Evolutionary conservation across 2,797 vertebrate species (phyloP).

Genomic region (Dallia pectoralis): DNA sequence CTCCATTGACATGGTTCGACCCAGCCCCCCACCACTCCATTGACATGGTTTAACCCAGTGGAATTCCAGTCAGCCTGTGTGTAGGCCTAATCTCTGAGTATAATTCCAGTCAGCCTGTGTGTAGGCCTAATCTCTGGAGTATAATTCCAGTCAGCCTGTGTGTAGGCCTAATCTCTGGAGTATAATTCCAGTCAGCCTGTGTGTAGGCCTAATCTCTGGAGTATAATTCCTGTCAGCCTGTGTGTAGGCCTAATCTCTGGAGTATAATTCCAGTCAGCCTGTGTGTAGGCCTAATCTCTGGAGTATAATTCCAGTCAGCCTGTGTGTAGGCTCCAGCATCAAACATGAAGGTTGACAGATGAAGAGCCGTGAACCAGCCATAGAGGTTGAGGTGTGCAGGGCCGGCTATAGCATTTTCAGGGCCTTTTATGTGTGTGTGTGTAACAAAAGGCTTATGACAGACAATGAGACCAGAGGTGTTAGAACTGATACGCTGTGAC

Average conservation of each 20-base stretch:
- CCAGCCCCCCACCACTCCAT: background rate
- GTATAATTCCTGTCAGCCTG: background rate
- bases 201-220: constrained; percentile 56
- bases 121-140: constrained; percentile 55
- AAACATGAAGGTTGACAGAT: constrained; percentile 43
- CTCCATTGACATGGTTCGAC: no score
- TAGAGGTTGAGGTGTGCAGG: constrained; percentile 39
- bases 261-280: no score
- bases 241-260: background rate
- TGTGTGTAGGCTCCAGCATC: constrained; percentile 66
- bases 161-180: constrained; percentile 57
- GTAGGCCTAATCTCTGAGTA: background rate
- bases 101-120: no score
- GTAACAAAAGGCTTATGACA: constrained; percentile 75
- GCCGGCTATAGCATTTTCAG: no score
- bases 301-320: no score
- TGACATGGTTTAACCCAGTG: no score
- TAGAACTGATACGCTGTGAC: constrained; percentile 68
- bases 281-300: constrained; percentile 56
- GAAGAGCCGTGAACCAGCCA: constrained; percentile 66
- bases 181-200: no score
- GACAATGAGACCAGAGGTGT: constrained; percentile 62
- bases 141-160: no score
- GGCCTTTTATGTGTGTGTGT: constrained; percentile 30
- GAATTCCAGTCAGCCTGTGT: background rate